These are phyloP conservation scores for Peucedramus taeniatus DNA, from an alignment of 2,113 vertebrate genomes.

Conservation along the genomic window DNA sequence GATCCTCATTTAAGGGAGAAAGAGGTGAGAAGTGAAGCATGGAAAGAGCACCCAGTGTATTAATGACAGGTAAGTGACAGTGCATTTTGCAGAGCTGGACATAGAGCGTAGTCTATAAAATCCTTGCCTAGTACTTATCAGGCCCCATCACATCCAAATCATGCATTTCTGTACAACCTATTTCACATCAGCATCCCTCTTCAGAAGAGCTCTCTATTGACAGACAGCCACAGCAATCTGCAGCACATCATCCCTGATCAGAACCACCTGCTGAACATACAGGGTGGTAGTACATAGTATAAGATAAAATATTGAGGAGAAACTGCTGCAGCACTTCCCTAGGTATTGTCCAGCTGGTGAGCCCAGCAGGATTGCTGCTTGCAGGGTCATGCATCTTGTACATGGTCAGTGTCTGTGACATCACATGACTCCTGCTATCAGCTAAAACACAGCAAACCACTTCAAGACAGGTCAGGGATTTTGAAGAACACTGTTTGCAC, in stretches of 20 bases:
- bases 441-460: not conserved
- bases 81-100: not conserved
- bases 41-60: accelerated
- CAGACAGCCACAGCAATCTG: not conserved
- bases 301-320: not conserved
- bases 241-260: not conserved
- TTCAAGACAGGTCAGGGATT: not conserved
- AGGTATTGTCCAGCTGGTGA: not conserved
- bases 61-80: accelerated
- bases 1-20: not conserved
- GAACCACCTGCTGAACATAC: not conserved
- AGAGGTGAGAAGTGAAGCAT: not conserved
- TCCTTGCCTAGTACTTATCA: not conserved
- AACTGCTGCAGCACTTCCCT: not conserved
- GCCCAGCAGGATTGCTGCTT: not conserved
- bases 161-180: not conserved
- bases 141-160: not conserved
- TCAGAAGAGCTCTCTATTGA: not conserved
- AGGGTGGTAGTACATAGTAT: not conserved
- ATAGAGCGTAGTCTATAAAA: not conserved
- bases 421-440: accelerated
- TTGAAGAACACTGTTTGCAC: not conserved
- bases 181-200: not conserved
- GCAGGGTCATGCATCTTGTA: not conserved
- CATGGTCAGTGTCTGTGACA: not conserved